Base-by-base conservation (phyloP, 1,140 invertebrate species). In the Hycleus cichorii region DNA sequence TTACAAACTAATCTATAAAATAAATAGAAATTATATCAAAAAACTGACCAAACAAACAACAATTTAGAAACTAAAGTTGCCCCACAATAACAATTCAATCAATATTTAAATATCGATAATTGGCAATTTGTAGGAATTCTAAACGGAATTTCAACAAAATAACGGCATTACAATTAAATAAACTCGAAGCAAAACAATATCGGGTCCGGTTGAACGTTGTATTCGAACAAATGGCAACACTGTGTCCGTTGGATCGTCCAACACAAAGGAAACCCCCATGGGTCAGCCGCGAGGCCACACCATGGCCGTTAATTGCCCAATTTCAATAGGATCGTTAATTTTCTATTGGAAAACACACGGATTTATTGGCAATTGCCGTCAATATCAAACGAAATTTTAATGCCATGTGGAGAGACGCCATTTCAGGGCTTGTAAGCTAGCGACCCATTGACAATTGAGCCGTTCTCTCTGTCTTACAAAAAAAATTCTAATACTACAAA, bases 401-500 rank as follows among this genome's bases (percentile, higher is more conserved):
- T 62, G 69, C 72, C 72, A 74, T 74, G 72, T 74, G 72, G 69
- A 71, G 64, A 59, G 71, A 73, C 71, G 71, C 72, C 71, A 73
- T 73, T 73, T 68, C 70, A 65, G 66, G 61, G 58, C 57, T 65
- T 64, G 61, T 59, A 60, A 59, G 69, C 67, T 65, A 72, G 64
- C 63, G 32, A 32, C 32, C 32, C 32, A 32, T 3, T 32, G 32
- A 32, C 32, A 32, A 32, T 32, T 32, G 11, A 57, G 62, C 52
- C 12, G 27, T 45, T 42, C 39, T 39, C 43, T 46, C 1, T 46
- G 45, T 24, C 48, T 42, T 61, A 32, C 27, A 9, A 9, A 9
- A 39, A 10, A 18, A 47, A 3, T 38, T 39, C 6, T 5, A 38
- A 26, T 27, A 47, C 9, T 2, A 25, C 46, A 55, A 47, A 24